These are phyloP conservation scores for Melanchra persicariae DNA, from an alignment of 2,888 invertebrate species.

Conservation along the genomic window DNA sequence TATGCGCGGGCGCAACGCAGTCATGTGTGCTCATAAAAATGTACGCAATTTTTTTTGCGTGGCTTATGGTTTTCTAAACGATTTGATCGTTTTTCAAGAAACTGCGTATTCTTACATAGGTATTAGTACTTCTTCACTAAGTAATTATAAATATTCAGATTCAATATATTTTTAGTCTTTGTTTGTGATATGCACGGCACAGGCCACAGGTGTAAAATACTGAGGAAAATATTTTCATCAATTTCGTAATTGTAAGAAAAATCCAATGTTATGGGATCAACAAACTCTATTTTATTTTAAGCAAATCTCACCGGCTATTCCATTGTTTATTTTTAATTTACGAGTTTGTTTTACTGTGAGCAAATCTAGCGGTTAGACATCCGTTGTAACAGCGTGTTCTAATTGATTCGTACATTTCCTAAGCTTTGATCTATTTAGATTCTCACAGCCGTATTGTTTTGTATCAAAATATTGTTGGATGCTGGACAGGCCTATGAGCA, in stretches of 20 bases:
- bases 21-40: neutral
- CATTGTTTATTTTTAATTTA: constrained; percentile 26
- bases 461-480: constrained; percentile 28
- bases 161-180: neutral
- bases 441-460: constrained; percentile 39
- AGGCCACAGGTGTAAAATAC: neutral
- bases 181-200: neutral
- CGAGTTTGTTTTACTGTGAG: constrained; percentile 25
- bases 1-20: constrained; percentile 6
- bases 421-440: constrained; percentile 42
- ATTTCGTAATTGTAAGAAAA: neutral
- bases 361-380: constrained; percentile 13
- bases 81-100: too few species aligned
- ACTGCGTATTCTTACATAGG: too few species aligned
- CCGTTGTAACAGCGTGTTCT: constrained; percentile 2
- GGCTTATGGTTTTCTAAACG: constrained; percentile 5
- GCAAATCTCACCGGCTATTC: neutral
- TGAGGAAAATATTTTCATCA: neutral
- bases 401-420: constrained; percentile 27
- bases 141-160: neutral
- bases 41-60: constrained; percentile 12
- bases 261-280: constrained; percentile 6
- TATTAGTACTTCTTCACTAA: too few species aligned
- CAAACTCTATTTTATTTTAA: constrained; percentile 30
- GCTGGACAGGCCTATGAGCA: constrained; percentile 32